Percentiles rank a stretch among this genome's conserved stretches.
Evolutionary conservation across 2,888 invertebrate species (phyloP).

Genomic region (Ochropleura plecta): DNA sequence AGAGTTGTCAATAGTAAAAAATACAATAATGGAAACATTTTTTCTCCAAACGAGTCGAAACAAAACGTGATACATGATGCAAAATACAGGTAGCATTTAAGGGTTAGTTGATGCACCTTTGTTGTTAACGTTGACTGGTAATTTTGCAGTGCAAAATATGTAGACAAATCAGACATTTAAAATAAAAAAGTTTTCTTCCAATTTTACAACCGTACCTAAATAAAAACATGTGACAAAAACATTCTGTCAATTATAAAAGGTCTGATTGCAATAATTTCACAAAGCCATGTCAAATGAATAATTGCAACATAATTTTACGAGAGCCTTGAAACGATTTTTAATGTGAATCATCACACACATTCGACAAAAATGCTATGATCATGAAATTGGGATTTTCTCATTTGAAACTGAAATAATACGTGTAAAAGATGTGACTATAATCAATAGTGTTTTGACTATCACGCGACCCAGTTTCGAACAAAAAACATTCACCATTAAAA

Average conservation of each 20-base stretch:
- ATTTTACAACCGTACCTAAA: constrained; percentile 34
- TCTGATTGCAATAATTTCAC: constrained; percentile 78
- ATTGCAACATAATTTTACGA: constrained; percentile 84
- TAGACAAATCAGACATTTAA: not conserved
- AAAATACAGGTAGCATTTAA: constrained; percentile 70
- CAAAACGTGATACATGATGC: constrained; percentile 69
- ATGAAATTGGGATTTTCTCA: not conserved
- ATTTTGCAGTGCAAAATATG: constrained; percentile 16
- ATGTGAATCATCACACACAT: constrained; percentile 71
- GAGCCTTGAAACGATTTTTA: constrained; percentile 70
- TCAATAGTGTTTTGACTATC: constrained; percentile 30
- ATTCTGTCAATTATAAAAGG: constrained; percentile 65
- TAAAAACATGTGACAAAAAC: constrained; percentile 25
- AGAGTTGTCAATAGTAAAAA: constrained; percentile 50
- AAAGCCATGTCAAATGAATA: constrained; percentile 86
- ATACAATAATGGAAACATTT: constrained; percentile 40
- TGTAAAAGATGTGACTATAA: constrained; percentile 13
- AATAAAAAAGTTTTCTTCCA: constrained; percentile 44
- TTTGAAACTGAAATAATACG: not conserved
- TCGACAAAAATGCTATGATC: constrained; percentile 52
- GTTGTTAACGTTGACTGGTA: constrained; percentile 7
- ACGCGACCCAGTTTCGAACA: constrained; percentile 25
- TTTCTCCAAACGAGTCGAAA: constrained; percentile 46
- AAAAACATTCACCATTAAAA: constrained; percentile 12
- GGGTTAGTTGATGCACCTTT: constrained; percentile 45